Evolutionary conservation across 1,140 invertebrate species (phyloP), one percentile per base, ranked within the genome.

Genomic region (Cydia fagiglandana): DNA sequence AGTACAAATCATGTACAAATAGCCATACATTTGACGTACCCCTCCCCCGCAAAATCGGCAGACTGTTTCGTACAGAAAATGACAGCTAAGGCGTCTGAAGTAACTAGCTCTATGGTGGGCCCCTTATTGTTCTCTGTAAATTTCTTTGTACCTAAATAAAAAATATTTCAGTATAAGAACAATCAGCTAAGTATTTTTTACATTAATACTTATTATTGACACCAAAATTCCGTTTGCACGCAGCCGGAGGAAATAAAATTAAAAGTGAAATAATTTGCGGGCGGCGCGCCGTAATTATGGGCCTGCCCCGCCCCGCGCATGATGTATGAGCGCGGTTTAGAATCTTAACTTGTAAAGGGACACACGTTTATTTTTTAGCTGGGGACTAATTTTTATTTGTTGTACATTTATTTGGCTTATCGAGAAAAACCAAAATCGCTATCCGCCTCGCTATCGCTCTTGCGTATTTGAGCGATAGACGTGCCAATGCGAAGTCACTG

Each of bases 201-300:
- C 53, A 56, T 56, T 56, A 56, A 56, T 56, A 56, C 53, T 56
- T 56, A 56, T 56, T 17, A 56, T 56, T 56, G 53, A 56, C 53
- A 56, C 53, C 28, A n/a, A 68, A 38, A n/a, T 41, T 41, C 38
- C 20, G 56, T 64, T 24, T 64, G 24, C 30, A 34, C 15, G 64
- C 64, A 30, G 28, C n/a, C 64, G 4, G 30, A 34, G 64, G 24
- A 64, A 64, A 64, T 64, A 64, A 64, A 64, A 64, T 64, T 64
- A 64, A 64, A 64, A 10, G 20, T 20, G 64, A 64, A 64, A 64
- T 64, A 64, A 64, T 64, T 64, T 64, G 64, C 64, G 64, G 28
- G 64, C 64, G 64, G 64, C 64, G 12, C 24, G 20, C 64, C 24
- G 64, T 64, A 64, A 64, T 64, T 64, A 64, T 30, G 28, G 64